Conservation (phyloP, 2,888 invertebrate species). For the Cryptocheilus praepositus region DNA sequence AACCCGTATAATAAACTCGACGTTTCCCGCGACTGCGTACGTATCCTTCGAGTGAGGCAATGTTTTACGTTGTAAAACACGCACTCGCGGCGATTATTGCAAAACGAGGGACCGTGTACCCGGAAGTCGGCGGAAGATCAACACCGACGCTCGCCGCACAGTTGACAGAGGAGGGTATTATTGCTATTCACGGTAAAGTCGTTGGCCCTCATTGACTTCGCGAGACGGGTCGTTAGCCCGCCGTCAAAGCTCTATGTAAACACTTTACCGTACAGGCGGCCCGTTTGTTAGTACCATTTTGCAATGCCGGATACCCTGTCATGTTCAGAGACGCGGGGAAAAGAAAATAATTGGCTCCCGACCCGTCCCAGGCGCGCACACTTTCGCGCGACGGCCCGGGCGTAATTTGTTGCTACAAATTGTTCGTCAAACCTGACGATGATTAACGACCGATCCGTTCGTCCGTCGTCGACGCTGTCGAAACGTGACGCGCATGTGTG, state of each 20-base stretch:
- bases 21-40: too few relatives aligned
- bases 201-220: conserved; percentile 19
- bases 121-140: not conserved
- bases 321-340: not conserved
- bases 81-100: not conserved
- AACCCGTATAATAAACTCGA: too few relatives aligned
- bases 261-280: conserved; percentile 7
- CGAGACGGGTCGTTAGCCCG: conserved; percentile 26
- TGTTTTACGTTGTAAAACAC: not conserved
- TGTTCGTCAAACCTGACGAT: conserved; percentile 34
- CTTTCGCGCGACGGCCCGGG: conserved; percentile 1
- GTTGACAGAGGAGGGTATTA: conserved; percentile 8
- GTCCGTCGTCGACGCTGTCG: not conserved
- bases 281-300: conserved; percentile 18
- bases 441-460: conserved; percentile 1
- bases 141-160: not conserved
- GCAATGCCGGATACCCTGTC: not conserved
- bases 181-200: conserved; percentile 24
- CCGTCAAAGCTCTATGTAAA: conserved; percentile 23
- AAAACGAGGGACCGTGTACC: too few relatives aligned
- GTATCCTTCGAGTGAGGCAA: not conserved
- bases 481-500: not conserved
- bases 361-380: not conserved
- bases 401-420: conserved; percentile 32
- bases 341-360: too few relatives aligned